Conservation (phyloP, 1,140 invertebrate species). For the Drosophila pseudoananassae region DNA sequence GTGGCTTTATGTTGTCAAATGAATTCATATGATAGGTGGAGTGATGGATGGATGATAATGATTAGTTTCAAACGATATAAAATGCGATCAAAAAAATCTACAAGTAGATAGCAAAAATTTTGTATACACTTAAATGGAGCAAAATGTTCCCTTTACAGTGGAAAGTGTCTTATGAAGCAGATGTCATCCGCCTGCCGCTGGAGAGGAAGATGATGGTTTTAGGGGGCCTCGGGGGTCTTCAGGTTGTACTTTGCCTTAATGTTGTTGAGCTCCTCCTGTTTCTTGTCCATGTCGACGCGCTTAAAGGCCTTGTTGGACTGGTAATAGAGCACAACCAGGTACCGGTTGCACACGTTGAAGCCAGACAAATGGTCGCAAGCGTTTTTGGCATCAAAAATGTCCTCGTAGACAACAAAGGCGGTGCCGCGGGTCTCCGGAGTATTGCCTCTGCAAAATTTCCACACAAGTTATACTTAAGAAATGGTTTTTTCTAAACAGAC, state of each 20-base stretch:
- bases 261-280: constrained; percentile 98
- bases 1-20: constrained; percentile 53
- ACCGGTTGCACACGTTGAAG: constrained; percentile 99
- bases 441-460: constrained; percentile 90
- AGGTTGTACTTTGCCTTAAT: constrained; percentile 97
- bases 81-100: constrained; percentile 59
- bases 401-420: constrained; percentile 99
- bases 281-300: constrained; percentile 97
- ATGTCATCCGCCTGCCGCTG: constrained; percentile 22
- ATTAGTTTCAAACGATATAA: constrained; percentile 60
- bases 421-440: constrained; percentile 99
- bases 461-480: neutral
- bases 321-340: constrained; percentile 99
- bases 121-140: constrained; percentile 32
- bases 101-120: constrained; percentile 68
- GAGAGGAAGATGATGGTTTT: constrained; percentile 9
- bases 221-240: constrained; percentile 79
- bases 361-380: constrained; percentile 99
- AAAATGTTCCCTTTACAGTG: constrained; percentile 45
- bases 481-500: neutral
- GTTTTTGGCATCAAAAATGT: constrained; percentile 99
- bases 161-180: constrained; percentile 3
- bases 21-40: constrained; percentile 51
- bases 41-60: constrained; percentile 67
- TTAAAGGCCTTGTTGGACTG: constrained; percentile 98